These are phyloP conservation scores for Augiades crinisus DNA, from an alignment of 2,888 invertebrate species.

Conservation along the genomic window DNA sequence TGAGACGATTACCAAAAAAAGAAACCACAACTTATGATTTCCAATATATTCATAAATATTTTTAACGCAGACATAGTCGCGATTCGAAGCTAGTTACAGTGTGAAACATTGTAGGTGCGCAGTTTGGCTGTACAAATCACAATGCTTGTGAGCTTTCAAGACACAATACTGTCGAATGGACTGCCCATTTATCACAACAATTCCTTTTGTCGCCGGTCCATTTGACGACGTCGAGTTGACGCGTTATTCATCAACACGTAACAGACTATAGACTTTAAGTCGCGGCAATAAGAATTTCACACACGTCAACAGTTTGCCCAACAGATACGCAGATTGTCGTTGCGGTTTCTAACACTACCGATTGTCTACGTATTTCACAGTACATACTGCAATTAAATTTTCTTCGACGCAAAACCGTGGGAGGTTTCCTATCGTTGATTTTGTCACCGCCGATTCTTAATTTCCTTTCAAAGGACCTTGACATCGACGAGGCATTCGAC, in stretches of 20 bases:
- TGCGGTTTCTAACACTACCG: slow-evolving; percentile 30
- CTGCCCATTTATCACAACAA: slow-evolving; percentile 43
- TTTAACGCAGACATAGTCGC: too few relatives aligned
- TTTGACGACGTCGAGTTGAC: slow-evolving; percentile 29
- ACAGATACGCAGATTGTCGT: slow-evolving; percentile 36
- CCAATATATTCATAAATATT: too few relatives aligned
- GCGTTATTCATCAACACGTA: slow-evolving; percentile 37
- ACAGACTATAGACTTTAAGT: slow-evolving; percentile 45
- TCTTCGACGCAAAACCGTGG: slow-evolving; percentile 15
- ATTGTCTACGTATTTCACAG: slow-evolving; percentile 27
- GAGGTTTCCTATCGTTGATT: slow-evolving; percentile 14
- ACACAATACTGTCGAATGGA: slow-evolving; percentile 7
- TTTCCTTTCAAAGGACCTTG: slow-evolving; percentile 15
- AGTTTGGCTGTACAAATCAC: too few relatives aligned
- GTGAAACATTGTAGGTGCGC: too few relatives aligned
- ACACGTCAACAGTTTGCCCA: slow-evolving; percentile 41
- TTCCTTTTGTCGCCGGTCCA: slow-evolving; percentile 37
- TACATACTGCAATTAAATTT: slow-evolving; percentile 24
- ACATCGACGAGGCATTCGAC: not conserved
- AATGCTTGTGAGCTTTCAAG: slow-evolving; percentile 18
- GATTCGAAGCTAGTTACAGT: too few relatives aligned
- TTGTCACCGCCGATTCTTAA: slow-evolving; percentile 1
- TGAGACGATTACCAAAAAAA: too few relatives aligned
- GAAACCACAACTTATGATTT: too few relatives aligned
- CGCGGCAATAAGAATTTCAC: slow-evolving; percentile 40